Evolutionary conservation across 2,113 vertebrate species (phyloP).

Genomic region (Erythrocercus mccallii): DNA sequence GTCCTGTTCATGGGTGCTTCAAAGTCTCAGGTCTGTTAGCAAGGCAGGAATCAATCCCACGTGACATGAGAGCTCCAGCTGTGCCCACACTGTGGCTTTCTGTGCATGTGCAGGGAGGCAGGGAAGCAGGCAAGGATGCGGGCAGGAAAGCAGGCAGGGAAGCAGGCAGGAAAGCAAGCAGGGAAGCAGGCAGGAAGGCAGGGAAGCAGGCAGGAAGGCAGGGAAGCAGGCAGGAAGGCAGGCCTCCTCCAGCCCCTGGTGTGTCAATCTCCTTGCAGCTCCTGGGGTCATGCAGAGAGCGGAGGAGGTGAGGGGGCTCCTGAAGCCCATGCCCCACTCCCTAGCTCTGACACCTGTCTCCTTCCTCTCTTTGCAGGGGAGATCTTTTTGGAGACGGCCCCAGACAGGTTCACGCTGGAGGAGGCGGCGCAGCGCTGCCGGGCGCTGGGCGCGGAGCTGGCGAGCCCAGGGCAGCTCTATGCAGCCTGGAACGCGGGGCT

Average conservation of each 20-base stretch:
- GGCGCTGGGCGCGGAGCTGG: slow-evolving; percentile 75
- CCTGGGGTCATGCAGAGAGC: fast-evolving
- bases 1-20: fast-evolving
- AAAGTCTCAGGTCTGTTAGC: background rate
- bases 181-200: background rate
- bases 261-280: background rate
- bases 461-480: slow-evolving; percentile 86
- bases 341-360: background rate
- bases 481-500: slow-evolving; percentile 87
- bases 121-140: fast-evolving
- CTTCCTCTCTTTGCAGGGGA: slow-evolving; percentile 74
- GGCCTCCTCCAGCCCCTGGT: background rate
- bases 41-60: fast-evolving
- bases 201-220: background rate
- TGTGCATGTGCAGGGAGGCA: background rate
- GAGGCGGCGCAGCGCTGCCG: slow-evolving; percentile 81
- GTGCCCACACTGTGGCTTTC: fast-evolving
- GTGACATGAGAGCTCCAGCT: fast-evolving
- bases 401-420: slow-evolving; percentile 78
- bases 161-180: too few species aligned
- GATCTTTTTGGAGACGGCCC: slow-evolving; percentile 79
- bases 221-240: background rate
- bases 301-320: background rate
- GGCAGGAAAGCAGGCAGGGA: too few species aligned
- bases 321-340: fast-evolving